phyloP scores from a whole-genome alignment of 2,797 vertebrate species.

The Sebastes hubbsi region DNA sequence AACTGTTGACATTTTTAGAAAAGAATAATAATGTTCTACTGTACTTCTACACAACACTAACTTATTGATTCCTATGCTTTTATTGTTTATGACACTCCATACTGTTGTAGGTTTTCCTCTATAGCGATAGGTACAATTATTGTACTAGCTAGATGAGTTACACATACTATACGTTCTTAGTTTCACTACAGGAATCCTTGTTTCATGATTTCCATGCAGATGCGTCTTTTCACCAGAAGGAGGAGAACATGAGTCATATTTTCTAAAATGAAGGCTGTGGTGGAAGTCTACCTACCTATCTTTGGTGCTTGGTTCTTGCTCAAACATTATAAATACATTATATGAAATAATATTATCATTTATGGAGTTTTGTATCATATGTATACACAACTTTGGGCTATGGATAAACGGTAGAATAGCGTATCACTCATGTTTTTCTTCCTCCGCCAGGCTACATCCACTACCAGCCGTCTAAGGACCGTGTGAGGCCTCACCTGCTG shows the following conservation, averaged over 20 bases:
- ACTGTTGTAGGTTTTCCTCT: no score
- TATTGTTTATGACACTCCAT: no score
- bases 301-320: neutral
- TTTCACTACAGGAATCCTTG: neutral
- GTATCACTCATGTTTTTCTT: neutral
- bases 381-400: neutral
- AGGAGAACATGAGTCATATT: constrained; percentile 33
- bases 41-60: neutral
- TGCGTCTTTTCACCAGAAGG: constrained; percentile 52
- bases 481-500: constrained; percentile 90
- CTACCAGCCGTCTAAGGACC: constrained; percentile 96
- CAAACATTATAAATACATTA: neutral
- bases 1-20: neutral
- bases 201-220: neutral
- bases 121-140: no score
- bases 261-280: neutral
- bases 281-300: neutral
- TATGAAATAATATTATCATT: neutral
- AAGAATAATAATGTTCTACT: neutral
- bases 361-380: neutral
- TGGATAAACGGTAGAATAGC: neutral
- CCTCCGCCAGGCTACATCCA: constrained; percentile 90
- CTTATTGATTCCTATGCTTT: neutral
- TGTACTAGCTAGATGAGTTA: neutral
- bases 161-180: neutral